Evolutionary conservation across 2,797 vertebrate species (phyloP), one percentile per base, ranked within the genome.

Genomic region (Cynodonichthys magdalenae): DNA sequence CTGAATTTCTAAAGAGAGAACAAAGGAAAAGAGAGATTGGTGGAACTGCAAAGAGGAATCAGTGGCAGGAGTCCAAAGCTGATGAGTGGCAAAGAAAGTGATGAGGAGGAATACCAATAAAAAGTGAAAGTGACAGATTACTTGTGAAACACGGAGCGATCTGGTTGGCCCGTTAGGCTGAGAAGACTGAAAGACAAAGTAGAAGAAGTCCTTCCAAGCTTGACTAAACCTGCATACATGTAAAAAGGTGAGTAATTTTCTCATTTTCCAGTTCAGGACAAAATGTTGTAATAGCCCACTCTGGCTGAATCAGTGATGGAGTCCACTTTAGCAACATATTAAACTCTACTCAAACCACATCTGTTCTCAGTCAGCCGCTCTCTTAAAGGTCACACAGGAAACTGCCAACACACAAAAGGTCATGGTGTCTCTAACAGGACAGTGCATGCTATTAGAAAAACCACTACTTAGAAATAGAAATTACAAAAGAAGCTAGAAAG

Each of bases 371-470:
- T 78, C 81, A 57, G 82, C 76, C 64, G 84, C 79, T 70, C 74
- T 83, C 71, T 84, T 82, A 92, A 93, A 93, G 92, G 89, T 88
- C 87, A 89, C 53, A 29, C 46, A 69, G 77, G 77, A 86, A 91
- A 83, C 83, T 92, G 89, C 87, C 86, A 90, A 87, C 86, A 83
- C 79, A 85, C 82, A 65, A 92, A 92, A 93, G 90, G 92, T 92
- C 87, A 86, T 74, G 82, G 82, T 88, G 83, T 81, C 79, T 90
- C 81, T 88, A 87, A 90, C 83, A 87, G 81, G 68, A 75, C 74
- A 82, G 66, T 19, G 60, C 74, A 71, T 68, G 80, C 57, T 75
- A 90, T 92, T 89, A 88, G 78, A 88, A 86, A 82, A 80, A 52
- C 66, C 63, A 68, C 69, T 67, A 75, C 71, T 59, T 63, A 41